A percentile compares a stretch with the other conserved stretches of the same genome.
Evolutionary conservation across 1,140 invertebrate genomes (phyloP).

Genomic region (Heliconius hermathena): DNA sequence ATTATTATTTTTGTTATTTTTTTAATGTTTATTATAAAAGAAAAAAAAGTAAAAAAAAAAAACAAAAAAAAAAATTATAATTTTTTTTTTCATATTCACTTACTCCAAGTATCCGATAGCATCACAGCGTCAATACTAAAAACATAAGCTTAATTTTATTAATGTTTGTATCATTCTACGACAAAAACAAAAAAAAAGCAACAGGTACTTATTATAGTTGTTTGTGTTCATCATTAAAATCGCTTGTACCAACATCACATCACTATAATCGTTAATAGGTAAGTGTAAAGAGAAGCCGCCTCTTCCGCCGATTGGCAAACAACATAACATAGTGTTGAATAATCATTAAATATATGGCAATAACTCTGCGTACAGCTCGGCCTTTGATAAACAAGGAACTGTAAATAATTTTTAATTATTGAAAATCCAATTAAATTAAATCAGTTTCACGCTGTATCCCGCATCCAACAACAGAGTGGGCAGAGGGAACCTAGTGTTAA

Average conservation of each 20-base stretch:
- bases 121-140: background rate
- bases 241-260: conserved; percentile 4
- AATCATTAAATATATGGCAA: conserved; percentile 13
- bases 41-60: too few species aligned
- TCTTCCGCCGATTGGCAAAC: conserved; percentile 22
- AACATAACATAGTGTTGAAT: conserved; percentile 5
- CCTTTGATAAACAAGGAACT: background rate
- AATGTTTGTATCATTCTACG: background rate
- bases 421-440: too few species aligned
- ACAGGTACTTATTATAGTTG: background rate
- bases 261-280: background rate
- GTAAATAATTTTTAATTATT: background rate
- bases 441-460: too few species aligned
- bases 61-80: too few species aligned
- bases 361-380: background rate
- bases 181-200: background rate
- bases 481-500: too few species aligned
- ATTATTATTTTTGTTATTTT: too few species aligned
- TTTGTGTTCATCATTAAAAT: conserved; percentile 10
- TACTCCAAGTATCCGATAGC: background rate
- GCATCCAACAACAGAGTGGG: too few species aligned
- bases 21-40: too few species aligned
- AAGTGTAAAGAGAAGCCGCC: background rate
- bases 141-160: background rate
- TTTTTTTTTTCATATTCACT: too few species aligned